A percentile compares a stretch with the other conserved stretches of the same genome.
phyloP scores from a whole-genome alignment of 2,797 vertebrate genomes.

The Paedocypris micromegethes region DNA sequence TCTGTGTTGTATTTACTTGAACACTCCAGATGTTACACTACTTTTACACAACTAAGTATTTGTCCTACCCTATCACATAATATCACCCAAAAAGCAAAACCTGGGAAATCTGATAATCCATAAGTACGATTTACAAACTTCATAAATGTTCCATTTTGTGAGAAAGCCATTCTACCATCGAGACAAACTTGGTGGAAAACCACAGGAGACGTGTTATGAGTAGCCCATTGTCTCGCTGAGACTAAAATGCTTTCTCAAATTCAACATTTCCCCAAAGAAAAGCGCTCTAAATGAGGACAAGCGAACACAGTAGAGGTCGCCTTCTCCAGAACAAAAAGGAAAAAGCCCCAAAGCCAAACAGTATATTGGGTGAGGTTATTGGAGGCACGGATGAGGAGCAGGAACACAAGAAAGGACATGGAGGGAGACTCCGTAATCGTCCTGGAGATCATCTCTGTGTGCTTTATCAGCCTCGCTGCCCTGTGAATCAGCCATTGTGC shows the following conservation, averaged over 20 bases:
- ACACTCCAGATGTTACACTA: no score
- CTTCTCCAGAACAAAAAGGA: conserved; percentile 31
- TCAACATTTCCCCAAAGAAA: conserved; percentile 1
- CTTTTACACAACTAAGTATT: no score
- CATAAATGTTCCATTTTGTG: no score
- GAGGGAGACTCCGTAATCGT: conserved; percentile 41
- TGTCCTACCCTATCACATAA: no score
- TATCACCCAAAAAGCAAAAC: no score
- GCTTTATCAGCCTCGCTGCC: conserved; percentile 62
- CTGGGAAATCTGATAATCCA: no score
- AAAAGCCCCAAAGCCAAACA: conserved; percentile 43
- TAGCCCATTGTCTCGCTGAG: not conserved
- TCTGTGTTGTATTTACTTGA: no score
- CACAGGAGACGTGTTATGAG: not conserved
- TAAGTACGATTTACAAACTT: no score
- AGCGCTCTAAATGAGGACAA: not conserved
- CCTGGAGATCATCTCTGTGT: conserved; percentile 61
- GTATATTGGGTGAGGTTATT: conserved; percentile 45
- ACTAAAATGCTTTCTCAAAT: conserved; percentile 15
- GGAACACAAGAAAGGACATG: conserved; percentile 44
- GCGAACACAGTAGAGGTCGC: conserved; percentile 11
- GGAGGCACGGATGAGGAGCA: conserved; percentile 16
- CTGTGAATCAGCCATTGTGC: conserved; percentile 69
- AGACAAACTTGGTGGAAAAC: conserved; percentile 10
- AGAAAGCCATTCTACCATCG: not conserved